Evolutionary conservation across 1,140 invertebrate species (phyloP), one percentile per base, ranked within the genome.

Genomic region (Stegodyphus dumicola): DNA sequence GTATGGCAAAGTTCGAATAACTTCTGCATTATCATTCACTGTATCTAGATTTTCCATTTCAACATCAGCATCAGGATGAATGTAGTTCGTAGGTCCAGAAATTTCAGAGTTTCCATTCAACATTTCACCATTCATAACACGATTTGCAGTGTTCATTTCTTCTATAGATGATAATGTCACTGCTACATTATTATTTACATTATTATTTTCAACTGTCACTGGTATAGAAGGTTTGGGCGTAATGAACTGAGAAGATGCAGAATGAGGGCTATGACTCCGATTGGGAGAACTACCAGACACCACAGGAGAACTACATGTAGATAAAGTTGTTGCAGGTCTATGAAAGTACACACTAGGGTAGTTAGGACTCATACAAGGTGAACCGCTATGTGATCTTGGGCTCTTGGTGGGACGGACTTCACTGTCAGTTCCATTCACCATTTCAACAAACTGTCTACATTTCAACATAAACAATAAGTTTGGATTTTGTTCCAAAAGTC

Each of bases 401-500:
- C 87, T 88, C 13, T 88, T 87, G 11, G 60, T 48, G 18, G 85
- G 77, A 78, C 71, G 87, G 54, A 88, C 90, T 87, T 91, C 91
- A 87, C 89, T 90, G 88, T 92, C 91, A 67, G 90, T 90, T 49
- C 92, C 92, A 88, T 92, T 91, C 54, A 93, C 91, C 91, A 93
- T 92, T 92, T 99, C 98, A 49, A 99, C 95, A 92, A 99, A 99
- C 92, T 99, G 97, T 88, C 98, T 94, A 91, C 97, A 98, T 91
- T 98, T 98, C 78, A 99, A 93, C 91, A 96, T 94, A 91, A 99
- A 99, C 89, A 97, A 93, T 87, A 99, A 92, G 90, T 98, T 96
- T 88, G 94, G 94, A 92, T 98, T 96, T 67, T 93, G 93, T 90
- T 98, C 96, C 88, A 99, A 91, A 64, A 99, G 92, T 13, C 95